These are phyloP conservation scores for Hippocampus zosterae DNA, from an alignment of 2,113 vertebrate genomes.

Conservation along the genomic window DNA sequence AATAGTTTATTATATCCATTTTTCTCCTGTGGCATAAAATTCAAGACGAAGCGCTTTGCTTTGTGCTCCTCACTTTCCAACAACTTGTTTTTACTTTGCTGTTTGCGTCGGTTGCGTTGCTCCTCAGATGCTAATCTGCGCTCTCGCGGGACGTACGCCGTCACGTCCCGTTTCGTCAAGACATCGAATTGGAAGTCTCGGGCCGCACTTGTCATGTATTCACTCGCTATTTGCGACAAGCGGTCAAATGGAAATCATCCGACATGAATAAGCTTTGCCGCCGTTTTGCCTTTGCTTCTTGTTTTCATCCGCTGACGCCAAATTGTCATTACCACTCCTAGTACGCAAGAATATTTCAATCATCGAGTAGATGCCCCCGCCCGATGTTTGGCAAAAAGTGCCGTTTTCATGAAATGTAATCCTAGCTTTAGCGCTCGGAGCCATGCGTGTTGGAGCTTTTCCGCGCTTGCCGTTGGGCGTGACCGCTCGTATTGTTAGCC, in stretches of 20 bases:
- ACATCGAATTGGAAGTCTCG: constrained; percentile 55
- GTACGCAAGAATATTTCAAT: background rate
- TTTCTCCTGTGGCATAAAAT: too few relatives aligned
- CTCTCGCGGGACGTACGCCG: constrained; percentile 12
- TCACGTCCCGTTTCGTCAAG: constrained; percentile 48
- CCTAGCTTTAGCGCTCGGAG: constrained; percentile 10
- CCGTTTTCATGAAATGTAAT: constrained; percentile 7
- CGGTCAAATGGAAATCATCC: background rate
- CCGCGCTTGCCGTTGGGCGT: background rate
- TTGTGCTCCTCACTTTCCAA: too few relatives aligned
- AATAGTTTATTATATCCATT: too few relatives aligned
- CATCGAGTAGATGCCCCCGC: background rate
- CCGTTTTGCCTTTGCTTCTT: background rate
- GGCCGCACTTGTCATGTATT: constrained; percentile 38
- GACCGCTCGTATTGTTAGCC: background rate
- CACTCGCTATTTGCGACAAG: constrained; percentile 32
- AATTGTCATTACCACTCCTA: background rate
- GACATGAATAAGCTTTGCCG: background rate
- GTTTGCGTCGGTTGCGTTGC: background rate
- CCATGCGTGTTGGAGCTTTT: constrained; percentile 9
- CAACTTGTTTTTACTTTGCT: too few relatives aligned
- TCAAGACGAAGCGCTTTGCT: too few relatives aligned
- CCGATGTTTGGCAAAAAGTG: background rate
- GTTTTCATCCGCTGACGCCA: constrained; percentile 4
- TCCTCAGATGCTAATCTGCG: constrained; percentile 3